Conservation (phyloP, 2,888 invertebrate genomes). For the Exocentrus adspersus region DNA sequence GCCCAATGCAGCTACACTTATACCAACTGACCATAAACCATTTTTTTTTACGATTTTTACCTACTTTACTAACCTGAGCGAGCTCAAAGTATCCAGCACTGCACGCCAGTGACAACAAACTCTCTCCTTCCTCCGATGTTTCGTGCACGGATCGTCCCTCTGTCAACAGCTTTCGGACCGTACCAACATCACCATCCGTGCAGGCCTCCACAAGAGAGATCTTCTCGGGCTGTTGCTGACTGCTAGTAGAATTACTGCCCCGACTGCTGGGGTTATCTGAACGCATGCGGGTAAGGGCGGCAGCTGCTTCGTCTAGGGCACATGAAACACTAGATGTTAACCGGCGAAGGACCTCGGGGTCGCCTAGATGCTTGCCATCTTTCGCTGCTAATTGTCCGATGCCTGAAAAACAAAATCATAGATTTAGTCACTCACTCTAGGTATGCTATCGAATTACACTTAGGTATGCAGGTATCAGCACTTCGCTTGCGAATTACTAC, state of each 20-base stretch:
- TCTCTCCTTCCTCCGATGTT: slow-evolving; percentile 97
- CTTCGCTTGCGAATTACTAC: too few species aligned
- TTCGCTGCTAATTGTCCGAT: slow-evolving; percentile 83
- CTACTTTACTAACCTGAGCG: slow-evolving; percentile 78
- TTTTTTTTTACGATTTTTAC: too few species aligned
- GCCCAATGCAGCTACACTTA: too few species aligned
- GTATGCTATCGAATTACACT: too few species aligned
- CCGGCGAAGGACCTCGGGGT: slow-evolving; percentile 87
- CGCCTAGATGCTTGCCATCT: slow-evolving; percentile 85
- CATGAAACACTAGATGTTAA: slow-evolving; percentile 86
- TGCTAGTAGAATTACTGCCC: slow-evolving; percentile 13
- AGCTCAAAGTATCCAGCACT: slow-evolving; percentile 98
- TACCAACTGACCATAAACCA: too few species aligned
- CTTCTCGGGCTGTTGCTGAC: slow-evolving; percentile 61
- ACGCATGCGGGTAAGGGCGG: slow-evolving; percentile 95
- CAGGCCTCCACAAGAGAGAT: slow-evolving; percentile 89
- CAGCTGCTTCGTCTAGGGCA: slow-evolving; percentile 96
- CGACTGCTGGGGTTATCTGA: slow-evolving; percentile 73
- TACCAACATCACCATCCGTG: slow-evolving; percentile 93
- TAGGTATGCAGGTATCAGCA: too few species aligned
- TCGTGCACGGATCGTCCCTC: slow-evolving; percentile 95
- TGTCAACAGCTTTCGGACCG: slow-evolving; percentile 89
- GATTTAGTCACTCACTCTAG: background rate
- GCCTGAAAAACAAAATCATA: slow-evolving; percentile 65
- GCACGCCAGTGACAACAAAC: slow-evolving; percentile 93